Base-by-base conservation (phyloP, 2,113 vertebrate species). In the Corythornis vintsioides region DNA sequence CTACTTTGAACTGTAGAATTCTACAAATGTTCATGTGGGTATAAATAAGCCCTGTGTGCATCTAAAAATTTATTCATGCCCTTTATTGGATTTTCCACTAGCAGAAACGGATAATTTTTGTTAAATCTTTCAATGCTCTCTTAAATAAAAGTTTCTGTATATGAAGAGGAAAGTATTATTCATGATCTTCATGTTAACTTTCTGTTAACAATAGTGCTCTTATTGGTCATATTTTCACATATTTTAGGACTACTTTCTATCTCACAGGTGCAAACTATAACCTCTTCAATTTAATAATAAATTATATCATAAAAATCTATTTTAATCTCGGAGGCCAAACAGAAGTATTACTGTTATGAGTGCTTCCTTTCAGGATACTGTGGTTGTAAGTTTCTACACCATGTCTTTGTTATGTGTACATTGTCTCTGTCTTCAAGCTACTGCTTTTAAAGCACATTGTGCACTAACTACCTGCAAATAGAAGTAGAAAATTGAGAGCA, bases 1-100 rank as follows among this genome's bases (percentile, higher is more conserved):
- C 29, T 47, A 13, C 53, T 21, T 5, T 16, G 22, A 67, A 56
- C 15, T 85, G 11, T 10, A 72, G 40, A 75, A 89, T 40, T 50
- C 16, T 60, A 3, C n/a, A 55, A 59, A 63, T 35, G 10, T 1
- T 63, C 12, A 28, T 11, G 7, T 12, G 6, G 6, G 3, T 38
- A 5, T 52, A 29, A 10, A 31, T 29, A 63, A 59, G 7, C 1
- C 8, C 21, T 57, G 9, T 0, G 0, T 11, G 1, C 1, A n/a
- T 7, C 22, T 74, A 47, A 81, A 80, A 55, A 31, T 19, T 15
- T 38, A 40, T 48, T 83, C 14, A 53, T 12, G 57, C 2, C 0
- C 3, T 33, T 73, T 63, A 55, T 1, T 77, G 33, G 70, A 28
- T 63, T 86, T 94, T 73, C 13, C 6, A 20, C 9, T 42, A 83